Base-by-base conservation (phyloP, 2,888 invertebrate species). In the Diarsia mendica region DNA sequence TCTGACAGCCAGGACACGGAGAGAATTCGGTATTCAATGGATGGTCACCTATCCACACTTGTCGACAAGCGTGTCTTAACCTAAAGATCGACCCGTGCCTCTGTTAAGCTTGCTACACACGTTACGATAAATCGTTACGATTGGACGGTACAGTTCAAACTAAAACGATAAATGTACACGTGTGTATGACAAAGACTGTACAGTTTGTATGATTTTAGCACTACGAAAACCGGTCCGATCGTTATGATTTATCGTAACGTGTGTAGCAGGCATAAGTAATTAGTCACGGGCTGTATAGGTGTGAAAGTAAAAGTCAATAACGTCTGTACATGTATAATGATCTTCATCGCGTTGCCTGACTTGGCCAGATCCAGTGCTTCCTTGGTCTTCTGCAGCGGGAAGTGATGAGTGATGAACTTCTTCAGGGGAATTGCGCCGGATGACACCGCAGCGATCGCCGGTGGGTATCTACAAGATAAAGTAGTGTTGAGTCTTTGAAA, bases 301-400 rank as follows among this genome's bases (percentile, higher is more conserved):
- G 48, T n/a, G 5, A 6, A 77, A 74, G 15, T 65, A 73, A 81
- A 79, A 86, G 23, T 18, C 64, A 46, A 67, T 83, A 83, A 89
- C 15, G 91, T 64, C 77, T 96, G 96, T 46, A 96, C 94, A 87
- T 98, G 98, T 89, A 99, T 99, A 96, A 99, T 98, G 70, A 99
- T 98, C 94, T 99, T 99, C 91, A 99, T 98, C 51, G 97, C 98
- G 67, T 97, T 95, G 3, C 98, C 98, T 53, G 97, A 97, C 85
- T 97, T 97, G 0, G 99, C 97, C 2, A 98, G 97, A 74, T 99
- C 97, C 87, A 99, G 98, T 0, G 99, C 99, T 87, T 98, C 97
- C 10, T 97, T 93, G 0, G 98, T 97, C 72, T 98, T 97, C 82
- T 97, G 97, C 44, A 99, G 95, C 71, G 97, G 97, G 90, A 97